Conservation (phyloP, 2,113 vertebrate genomes). For the Gobiocypris rarus region DNA sequence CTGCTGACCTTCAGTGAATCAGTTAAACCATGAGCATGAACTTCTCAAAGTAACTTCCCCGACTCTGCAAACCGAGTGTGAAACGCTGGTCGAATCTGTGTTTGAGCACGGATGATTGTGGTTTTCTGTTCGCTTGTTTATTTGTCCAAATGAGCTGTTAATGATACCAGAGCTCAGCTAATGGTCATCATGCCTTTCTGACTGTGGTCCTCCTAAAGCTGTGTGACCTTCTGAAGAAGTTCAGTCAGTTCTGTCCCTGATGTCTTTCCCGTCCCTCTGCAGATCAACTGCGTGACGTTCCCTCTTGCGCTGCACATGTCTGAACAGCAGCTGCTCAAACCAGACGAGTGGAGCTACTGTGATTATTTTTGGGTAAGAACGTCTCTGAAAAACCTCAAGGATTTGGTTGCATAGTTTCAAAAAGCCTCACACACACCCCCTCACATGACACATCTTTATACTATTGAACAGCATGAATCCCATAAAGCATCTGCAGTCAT, state of each 20-base stretch:
- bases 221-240: no score
- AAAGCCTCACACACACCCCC: constrained; percentile 12
- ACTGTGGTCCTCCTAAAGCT: not conserved
- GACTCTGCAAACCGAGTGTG: no score
- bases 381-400: constrained; percentile 20
- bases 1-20: no score
- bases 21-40: no score
- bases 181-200: not conserved
- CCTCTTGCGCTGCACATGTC: constrained; percentile 85
- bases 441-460: not conserved
- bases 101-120: no score
- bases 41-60: no score
- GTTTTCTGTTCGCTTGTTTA: no score
- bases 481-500: not conserved
- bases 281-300: constrained; percentile 97
- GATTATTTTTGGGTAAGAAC: constrained; percentile 97
- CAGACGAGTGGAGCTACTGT: constrained; percentile 97
- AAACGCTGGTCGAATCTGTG: no score
- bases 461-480: not conserved
- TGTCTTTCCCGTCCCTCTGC: constrained; percentile 32
- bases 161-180: not conserved
- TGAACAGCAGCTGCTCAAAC: constrained; percentile 96
- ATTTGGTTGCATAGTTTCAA: not conserved
- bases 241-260: not conserved
- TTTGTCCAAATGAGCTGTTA: not conserved